Evolutionary conservation across 2,888 invertebrate species (phyloP).

Genomic region (Eilema sororculum): DNA sequence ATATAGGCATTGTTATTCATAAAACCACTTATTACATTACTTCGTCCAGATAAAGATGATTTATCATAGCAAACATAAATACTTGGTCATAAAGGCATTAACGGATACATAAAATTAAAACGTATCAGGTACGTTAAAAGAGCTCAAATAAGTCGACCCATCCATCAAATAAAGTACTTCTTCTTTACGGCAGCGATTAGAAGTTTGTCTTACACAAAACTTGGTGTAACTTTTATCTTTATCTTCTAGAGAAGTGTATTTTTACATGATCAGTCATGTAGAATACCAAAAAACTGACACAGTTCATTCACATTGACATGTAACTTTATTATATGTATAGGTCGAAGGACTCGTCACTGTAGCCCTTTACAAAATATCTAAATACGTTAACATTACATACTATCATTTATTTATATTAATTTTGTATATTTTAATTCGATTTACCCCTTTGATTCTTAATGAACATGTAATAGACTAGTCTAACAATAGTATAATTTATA

Average conservation of each 20-base stretch:
- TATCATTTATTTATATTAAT: neutral
- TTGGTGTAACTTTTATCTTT: too few species aligned
- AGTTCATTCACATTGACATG: too few species aligned
- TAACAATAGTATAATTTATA: slow-evolving; percentile 34
- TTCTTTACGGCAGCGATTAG: too few species aligned
- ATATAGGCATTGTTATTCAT: slow-evolving; percentile 1
- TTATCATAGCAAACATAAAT: neutral
- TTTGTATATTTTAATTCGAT: neutral
- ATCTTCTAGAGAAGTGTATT: too few species aligned
- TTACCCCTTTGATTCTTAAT: slow-evolving; percentile 13
- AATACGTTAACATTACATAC: slow-evolving; percentile 5
- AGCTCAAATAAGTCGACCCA: neutral
- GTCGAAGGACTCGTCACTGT: neutral
- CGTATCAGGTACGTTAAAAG: slow-evolving; percentile 12
- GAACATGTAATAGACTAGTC: slow-evolving; percentile 60
- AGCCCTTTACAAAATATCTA: slow-evolving; percentile 19
- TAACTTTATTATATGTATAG: too few species aligned
- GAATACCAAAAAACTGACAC: too few species aligned
- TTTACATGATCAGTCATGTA: too few species aligned
- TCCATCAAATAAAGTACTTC: too few species aligned
- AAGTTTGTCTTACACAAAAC: too few species aligned
- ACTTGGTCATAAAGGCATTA: slow-evolving; percentile 1
- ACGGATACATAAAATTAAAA: neutral
- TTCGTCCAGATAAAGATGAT: neutral
- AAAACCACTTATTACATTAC: neutral